These are phyloP conservation scores for Corythucha ciliata DNA, from an alignment of 2,888 invertebrate genomes.

Conservation along the genomic window DNA sequence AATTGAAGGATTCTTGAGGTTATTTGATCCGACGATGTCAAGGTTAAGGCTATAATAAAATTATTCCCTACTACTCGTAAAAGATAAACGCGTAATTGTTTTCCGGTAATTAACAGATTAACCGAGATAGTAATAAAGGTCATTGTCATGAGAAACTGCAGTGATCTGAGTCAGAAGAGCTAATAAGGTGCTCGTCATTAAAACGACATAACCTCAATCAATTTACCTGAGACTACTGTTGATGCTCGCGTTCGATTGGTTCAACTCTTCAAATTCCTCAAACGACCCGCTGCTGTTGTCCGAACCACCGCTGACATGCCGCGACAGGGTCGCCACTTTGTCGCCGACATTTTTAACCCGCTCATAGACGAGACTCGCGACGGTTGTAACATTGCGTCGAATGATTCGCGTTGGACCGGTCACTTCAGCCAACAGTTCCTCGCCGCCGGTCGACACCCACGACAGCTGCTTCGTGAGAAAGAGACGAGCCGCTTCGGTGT, in stretches of 20 bases:
- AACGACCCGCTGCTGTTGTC: slow-evolving; percentile 54
- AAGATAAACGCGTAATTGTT: too few relatives aligned
- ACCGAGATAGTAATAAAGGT: too few relatives aligned
- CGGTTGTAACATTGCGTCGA: slow-evolving; percentile 63
- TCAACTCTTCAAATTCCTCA: slow-evolving; percentile 41
- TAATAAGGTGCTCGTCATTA: background rate
- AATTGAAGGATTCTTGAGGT: too few relatives aligned
- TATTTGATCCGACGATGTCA: too few relatives aligned
- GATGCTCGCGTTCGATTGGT: slow-evolving; percentile 38
- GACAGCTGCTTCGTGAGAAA: slow-evolving; percentile 65
- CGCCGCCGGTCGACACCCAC: slow-evolving; percentile 55
- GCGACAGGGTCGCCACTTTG: slow-evolving; percentile 60
- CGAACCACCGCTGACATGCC: slow-evolving; percentile 64
- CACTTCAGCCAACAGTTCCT: slow-evolving; percentile 57
- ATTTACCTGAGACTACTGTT: slow-evolving; percentile 39
- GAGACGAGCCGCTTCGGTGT: slow-evolving; percentile 66
- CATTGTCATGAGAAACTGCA: too few relatives aligned
- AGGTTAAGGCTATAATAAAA: too few relatives aligned
- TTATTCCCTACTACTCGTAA: too few relatives aligned
- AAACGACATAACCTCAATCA: background rate
- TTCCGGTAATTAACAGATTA: too few relatives aligned
- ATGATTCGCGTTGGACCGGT: slow-evolving; percentile 58
- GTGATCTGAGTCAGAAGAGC: too few relatives aligned
- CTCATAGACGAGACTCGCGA: slow-evolving; percentile 63
- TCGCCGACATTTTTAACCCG: slow-evolving; percentile 66